These are phyloP conservation scores for Aulostomus chinensis DNA, from an alignment of 2,797 vertebrate genomes.

Conservation along the genomic window DNA sequence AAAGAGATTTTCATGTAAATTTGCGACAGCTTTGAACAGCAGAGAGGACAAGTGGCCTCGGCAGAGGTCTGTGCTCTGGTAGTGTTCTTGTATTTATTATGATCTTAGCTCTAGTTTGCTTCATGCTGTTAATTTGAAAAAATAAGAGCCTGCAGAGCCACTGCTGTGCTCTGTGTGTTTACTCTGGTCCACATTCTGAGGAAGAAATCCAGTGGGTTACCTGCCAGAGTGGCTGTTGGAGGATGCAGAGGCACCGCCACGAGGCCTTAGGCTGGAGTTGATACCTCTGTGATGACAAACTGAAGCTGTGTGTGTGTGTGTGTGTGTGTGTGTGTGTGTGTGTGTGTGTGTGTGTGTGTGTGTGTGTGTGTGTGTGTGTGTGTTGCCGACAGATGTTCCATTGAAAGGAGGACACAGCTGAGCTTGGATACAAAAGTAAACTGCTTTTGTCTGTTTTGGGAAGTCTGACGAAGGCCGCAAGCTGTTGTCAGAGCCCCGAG, in stretches of 20 bases:
- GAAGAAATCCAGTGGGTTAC: too few species aligned
- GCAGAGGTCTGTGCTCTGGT: too few species aligned
- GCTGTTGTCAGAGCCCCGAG: too few species aligned
- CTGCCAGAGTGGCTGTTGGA: neutral
- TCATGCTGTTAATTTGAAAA: too few species aligned
- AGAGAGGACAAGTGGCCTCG: too few species aligned
- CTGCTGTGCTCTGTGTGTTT: neutral
- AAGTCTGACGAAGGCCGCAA: too few species aligned
- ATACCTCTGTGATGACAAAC: neutral
- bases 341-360: too few species aligned
- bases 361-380: neutral
- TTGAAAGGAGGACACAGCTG: slow-evolving; percentile 11
- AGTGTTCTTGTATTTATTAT: too few species aligned
- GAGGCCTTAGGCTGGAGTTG: neutral
- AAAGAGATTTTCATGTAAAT: too few species aligned
- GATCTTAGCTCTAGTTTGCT: too few species aligned
- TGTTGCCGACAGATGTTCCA: slow-evolving; percentile 10
- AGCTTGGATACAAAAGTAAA: neutral
- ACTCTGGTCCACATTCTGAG: neutral
- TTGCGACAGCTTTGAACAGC: too few species aligned
- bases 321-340: too few species aligned
- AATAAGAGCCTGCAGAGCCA: neutral
- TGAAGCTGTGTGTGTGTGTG: neutral
- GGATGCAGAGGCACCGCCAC: neutral
- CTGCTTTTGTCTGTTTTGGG: neutral